Evolutionary conservation across 2,888 invertebrate genomes (phyloP).

Genomic region (Lapara coniferarum): DNA sequence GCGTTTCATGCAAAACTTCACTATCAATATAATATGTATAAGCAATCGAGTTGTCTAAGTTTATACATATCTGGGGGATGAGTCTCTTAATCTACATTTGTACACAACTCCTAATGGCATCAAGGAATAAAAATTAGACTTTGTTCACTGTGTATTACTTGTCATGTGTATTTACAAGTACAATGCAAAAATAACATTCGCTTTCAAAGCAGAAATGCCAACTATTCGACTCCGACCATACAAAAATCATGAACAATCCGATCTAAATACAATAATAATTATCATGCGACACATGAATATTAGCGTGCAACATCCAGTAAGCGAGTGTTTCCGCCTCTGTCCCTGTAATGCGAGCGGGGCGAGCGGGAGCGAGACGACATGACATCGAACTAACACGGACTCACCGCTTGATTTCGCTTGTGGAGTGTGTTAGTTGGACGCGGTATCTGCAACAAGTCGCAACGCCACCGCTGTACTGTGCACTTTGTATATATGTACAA

Average conservation of each 20-base stretch:
- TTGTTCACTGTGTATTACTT: background rate
- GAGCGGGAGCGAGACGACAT: slow-evolving; percentile 47
- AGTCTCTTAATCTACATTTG: no score
- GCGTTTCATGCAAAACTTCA: background rate
- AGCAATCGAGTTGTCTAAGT: background rate
- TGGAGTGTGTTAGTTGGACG: slow-evolving; percentile 66
- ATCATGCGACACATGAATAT: slow-evolving; percentile 7
- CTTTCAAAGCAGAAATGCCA: slow-evolving; percentile 1
- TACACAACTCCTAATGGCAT: background rate
- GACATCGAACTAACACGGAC: slow-evolving; percentile 65
- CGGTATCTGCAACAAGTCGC: slow-evolving; percentile 70
- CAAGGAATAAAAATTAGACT: background rate
- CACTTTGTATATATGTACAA: slow-evolving; percentile 24
- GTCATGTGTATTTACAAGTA: background rate
- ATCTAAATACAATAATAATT: background rate
- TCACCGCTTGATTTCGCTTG: slow-evolving; percentile 70
- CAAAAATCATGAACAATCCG: background rate
- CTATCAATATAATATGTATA: background rate
- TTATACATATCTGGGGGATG: background rate
- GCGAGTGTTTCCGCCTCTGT: slow-evolving; percentile 8
- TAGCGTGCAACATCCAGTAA: slow-evolving; percentile 15
- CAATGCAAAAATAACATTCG: background rate
- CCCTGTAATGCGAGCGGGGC: slow-evolving; percentile 6
- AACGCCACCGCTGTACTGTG: slow-evolving; percentile 47
- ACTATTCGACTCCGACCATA: background rate